Evolutionary conservation across 2,113 vertebrate species (phyloP).

Genomic region (Crocuta crocuta): DNA sequence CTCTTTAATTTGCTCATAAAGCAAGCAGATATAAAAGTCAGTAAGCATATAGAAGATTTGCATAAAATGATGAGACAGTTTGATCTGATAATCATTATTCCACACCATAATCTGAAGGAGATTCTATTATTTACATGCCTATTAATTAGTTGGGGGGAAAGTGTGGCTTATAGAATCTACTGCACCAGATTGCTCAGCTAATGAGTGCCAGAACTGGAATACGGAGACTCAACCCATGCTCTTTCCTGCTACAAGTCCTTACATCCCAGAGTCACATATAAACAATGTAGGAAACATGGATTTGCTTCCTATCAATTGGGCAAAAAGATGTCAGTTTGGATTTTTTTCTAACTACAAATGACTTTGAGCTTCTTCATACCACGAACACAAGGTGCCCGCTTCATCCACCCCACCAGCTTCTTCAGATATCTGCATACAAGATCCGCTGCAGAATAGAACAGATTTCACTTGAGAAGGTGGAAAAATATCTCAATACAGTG

Average conservation of each 20-base stretch:
- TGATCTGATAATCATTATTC: neutral
- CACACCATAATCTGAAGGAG: neutral
- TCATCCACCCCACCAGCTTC: neutral
- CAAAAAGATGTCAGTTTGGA: neutral
- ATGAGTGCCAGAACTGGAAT: neutral
- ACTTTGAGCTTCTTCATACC: neutral
- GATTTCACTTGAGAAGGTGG: neutral
- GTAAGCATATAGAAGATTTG: neutral
- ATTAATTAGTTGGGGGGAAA: neutral
- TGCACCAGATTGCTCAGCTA: neutral
- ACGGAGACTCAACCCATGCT: too few species aligned
- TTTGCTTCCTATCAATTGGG: neutral
- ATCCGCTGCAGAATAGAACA: neutral
- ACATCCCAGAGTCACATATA: neutral
- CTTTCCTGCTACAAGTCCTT: neutral
- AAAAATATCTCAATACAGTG: neutral
- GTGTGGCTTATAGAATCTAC: neutral
- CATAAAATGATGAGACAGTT: neutral
- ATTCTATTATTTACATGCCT: neutral
- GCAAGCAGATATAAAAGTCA: neutral
- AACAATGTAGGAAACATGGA: neutral
- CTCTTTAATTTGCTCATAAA: neutral
- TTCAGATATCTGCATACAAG: neutral
- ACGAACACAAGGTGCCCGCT: neutral
- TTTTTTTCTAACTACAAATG: neutral